These are phyloP conservation scores for Mola mola DNA, from an alignment of 2,113 vertebrate genomes.

Conservation along the genomic window DNA sequence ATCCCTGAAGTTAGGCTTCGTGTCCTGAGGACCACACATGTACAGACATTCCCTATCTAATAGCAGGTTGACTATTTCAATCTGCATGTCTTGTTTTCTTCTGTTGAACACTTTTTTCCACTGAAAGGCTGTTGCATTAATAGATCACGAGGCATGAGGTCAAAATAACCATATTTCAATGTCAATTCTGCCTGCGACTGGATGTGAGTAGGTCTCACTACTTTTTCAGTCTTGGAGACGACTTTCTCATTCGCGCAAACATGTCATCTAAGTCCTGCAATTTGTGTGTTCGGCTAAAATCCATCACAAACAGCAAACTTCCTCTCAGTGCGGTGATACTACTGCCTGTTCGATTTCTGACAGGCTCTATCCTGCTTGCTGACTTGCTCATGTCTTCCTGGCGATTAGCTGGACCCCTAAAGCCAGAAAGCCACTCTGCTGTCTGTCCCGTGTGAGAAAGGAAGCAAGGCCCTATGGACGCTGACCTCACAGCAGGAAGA, in stretches of 20 bases:
- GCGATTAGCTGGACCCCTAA: conserved; percentile 35
- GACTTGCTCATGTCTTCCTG: conserved; percentile 63
- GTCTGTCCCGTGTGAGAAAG: conserved; percentile 77
- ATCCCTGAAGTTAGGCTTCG: too few relatives aligned
- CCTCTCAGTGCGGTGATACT: conserved; percentile 45
- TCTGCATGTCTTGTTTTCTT: too few relatives aligned
- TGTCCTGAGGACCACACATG: too few relatives aligned
- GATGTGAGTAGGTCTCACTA: conserved; percentile 25
- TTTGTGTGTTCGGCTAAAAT: conserved; percentile 26
- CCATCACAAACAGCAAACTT: conserved; percentile 52
- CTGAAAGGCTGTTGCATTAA: too few relatives aligned
- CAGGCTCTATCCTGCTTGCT: conserved; percentile 1
- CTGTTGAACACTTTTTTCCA: too few relatives aligned
- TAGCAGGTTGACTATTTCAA: too few relatives aligned
- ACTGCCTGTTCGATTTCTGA: conserved; percentile 13
- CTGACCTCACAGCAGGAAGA: conserved; percentile 76
- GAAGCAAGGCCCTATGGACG: conserved; percentile 71
- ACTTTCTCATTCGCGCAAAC: conserved; percentile 12
- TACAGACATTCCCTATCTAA: too few relatives aligned
- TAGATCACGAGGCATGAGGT: conserved; percentile 1
- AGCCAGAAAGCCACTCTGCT: conserved; percentile 48
- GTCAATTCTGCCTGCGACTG: neutral
- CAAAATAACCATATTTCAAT: conserved; percentile 9
- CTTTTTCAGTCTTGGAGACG: neutral
- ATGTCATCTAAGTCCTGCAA: conserved; percentile 32